Conservation (phyloP, 2,113 vertebrate species). For the Laterallus jamaicensis region DNA sequence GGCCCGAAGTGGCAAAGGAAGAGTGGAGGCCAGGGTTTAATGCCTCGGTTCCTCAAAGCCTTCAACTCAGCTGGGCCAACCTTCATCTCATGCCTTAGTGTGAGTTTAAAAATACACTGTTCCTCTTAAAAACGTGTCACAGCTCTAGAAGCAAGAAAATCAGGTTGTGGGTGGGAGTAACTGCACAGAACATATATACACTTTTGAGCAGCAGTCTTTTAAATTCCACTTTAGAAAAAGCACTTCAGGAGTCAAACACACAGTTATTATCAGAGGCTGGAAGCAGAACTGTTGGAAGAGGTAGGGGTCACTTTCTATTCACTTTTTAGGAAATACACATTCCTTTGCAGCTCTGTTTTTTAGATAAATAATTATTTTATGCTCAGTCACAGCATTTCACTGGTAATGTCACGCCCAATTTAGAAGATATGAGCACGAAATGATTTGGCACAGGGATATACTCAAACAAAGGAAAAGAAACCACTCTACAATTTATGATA, state of each 20-base stretch:
- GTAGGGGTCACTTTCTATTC: background rate
- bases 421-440: background rate
- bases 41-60: background rate
- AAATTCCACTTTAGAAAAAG: background rate
- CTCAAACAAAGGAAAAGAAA: conserved; percentile 32
- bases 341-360: background rate
- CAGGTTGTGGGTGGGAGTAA: conserved; percentile 20
- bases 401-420: background rate
- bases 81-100: background rate
- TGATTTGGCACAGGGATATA: background rate
- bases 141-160: conserved; percentile 6
- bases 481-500: background rate
- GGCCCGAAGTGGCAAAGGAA: background rate
- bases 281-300: conserved; percentile 8
- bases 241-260: background rate
- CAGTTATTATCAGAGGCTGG: background rate
- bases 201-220: background rate
- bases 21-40: background rate
- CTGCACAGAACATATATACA: fast-evolving
- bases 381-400: background rate
- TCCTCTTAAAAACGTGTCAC: conserved; percentile 18
- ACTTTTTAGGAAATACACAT: background rate
- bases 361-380: background rate
- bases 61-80: background rate
- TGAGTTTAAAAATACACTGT: background rate